Percentiles rank a stretch among this genome's conserved stretches.
Evolutionary conservation across 92 coral and sea anemone species (phyloP).

Genomic region (Phenganax subtilis): DNA sequence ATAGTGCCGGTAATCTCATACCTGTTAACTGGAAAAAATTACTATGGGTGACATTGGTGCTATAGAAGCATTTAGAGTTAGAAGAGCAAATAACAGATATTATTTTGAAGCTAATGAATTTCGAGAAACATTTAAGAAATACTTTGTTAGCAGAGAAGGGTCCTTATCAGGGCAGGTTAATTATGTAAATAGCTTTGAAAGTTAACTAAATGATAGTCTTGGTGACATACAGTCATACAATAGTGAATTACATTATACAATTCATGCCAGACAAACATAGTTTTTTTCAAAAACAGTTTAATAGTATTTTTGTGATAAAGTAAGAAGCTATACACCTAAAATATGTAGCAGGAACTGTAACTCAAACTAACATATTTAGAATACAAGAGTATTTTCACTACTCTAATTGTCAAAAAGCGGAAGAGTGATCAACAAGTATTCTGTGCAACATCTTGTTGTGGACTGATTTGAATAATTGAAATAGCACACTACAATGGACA

Average conservation of each 20-base stretch:
- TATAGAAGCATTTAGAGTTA: not conserved
- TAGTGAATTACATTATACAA: no score
- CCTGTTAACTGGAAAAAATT: slow-evolving; percentile 7
- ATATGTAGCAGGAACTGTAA: not conserved
- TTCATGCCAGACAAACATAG: not conserved
- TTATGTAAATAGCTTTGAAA: not conserved
- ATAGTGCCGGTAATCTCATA: slow-evolving; percentile 5
- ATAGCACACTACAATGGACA: not conserved
- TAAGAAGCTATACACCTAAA: not conserved
- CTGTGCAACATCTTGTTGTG: not conserved
- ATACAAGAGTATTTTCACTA: not conserved
- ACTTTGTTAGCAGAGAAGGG: not conserved
- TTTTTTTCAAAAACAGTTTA: not conserved
- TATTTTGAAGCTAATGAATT: not conserved
- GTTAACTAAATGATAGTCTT: not conserved
- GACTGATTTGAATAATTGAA: not conserved
- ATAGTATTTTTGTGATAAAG: not conserved
- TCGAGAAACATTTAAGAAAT: not conserved
- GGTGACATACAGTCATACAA: no score
- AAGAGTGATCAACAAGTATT: slow-evolving; percentile 3
- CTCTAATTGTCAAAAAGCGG: not conserved
- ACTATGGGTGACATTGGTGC: slow-evolving; percentile 1
- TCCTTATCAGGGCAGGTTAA: not conserved
- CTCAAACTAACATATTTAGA: not conserved
- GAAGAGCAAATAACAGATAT: not conserved